Percentiles rank a stretch among this genome's conserved stretches.
Evolutionary conservation across 2,113 vertebrate genomes (phyloP).

Genomic region (Sprattus sprattus): DNA sequence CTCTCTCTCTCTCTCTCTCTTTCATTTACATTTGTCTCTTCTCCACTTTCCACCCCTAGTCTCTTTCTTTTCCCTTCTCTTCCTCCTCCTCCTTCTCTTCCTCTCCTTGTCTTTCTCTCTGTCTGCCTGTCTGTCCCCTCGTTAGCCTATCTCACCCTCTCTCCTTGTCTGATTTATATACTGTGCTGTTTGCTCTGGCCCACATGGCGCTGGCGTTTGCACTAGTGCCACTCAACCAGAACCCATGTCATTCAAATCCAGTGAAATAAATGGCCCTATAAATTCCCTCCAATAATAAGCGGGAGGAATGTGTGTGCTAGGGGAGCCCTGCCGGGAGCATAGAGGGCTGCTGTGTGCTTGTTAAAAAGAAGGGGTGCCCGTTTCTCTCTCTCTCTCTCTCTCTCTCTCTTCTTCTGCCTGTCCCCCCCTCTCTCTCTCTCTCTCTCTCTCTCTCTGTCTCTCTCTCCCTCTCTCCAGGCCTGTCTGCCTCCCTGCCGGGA

Average conservation of each 20-base stretch:
- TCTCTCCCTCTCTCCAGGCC: constrained; percentile 62
- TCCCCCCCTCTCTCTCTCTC: constrained; percentile 18
- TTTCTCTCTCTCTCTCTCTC: background rate
- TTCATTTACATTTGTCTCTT: constrained; percentile 35
- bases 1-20: constrained; percentile 25
- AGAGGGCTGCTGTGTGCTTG: constrained; percentile 68
- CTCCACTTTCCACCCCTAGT: background rate
- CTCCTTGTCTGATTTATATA: constrained; percentile 83
- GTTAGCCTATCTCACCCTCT: constrained; percentile 17
- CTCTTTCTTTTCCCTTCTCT: background rate
- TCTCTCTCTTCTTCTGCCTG: background rate
- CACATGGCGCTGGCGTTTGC: constrained; percentile 79
- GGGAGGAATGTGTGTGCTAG: constrained; percentile 32
- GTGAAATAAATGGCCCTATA: constrained; percentile 92
- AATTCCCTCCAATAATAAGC: constrained; percentile 90
- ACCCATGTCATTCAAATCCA: constrained; percentile 85
- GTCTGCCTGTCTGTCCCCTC: constrained; percentile 20
- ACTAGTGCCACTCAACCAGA: constrained; percentile 82
- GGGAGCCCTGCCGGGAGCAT: constrained; percentile 65
- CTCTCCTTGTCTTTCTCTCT: constrained; percentile 16
- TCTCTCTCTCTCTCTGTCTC: constrained; percentile 23
- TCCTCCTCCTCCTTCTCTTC: constrained; percentile 13
- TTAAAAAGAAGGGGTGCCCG: constrained; percentile 50
- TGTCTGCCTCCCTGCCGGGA: constrained; percentile 79
- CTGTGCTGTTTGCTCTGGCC: constrained; percentile 86